Base-by-base conservation (phyloP, 2,113 vertebrate species). In the Scomber scombrus region DNA sequence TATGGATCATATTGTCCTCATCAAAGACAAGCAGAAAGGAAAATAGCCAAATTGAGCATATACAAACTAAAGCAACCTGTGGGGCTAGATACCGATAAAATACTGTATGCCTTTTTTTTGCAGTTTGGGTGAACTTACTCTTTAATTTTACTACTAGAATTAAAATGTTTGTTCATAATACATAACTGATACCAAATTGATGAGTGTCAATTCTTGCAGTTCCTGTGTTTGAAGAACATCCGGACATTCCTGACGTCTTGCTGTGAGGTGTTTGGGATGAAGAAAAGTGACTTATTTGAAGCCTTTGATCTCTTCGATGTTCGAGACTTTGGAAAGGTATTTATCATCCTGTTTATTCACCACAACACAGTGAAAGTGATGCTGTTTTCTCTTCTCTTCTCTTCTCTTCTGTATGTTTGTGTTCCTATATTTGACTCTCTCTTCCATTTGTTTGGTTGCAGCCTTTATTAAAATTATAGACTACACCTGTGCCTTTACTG, bases 201-300 rank as follows among this genome's bases (percentile, higher is more conserved):
- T 31, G 2, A 9, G 2, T 61, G 15, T 47, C 0, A 5, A 12
- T 46, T 64, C 60, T 71, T 75, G 46, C 61, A 99, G 98, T 99
- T 99, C 92, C 95, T 99, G 76, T 99, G 98, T 84, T 89, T 98
- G 94, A 99, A 99, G 95, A 99, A 99, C 81, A 99, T 99, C 75
- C 94, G 97, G 73, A 98, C 96, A 0, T 99, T 99, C 82, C 95
- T 99, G 85, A 91, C 86, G 0, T 96, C 95, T n/a, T 98, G 97
- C 90, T 96, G 92, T 23, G 95, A 96, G 49, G 95, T 92, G 40
- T 99, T 99, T 89, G 95, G 94, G 40, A 97, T 99, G 95, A 99
- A 96, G 94, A 98, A 97, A 84, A 97, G 94, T 23, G 97, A 99
- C 86, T 94, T 99, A 69, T 99, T 99, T 45, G 97, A 99, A 66